Percentiles rank a stretch among this genome's conserved stretches.
These are phyloP conservation scores for Hypomecis atomaria DNA, from an alignment of 2,888 invertebrate species.

Conservation along the genomic window DNA sequence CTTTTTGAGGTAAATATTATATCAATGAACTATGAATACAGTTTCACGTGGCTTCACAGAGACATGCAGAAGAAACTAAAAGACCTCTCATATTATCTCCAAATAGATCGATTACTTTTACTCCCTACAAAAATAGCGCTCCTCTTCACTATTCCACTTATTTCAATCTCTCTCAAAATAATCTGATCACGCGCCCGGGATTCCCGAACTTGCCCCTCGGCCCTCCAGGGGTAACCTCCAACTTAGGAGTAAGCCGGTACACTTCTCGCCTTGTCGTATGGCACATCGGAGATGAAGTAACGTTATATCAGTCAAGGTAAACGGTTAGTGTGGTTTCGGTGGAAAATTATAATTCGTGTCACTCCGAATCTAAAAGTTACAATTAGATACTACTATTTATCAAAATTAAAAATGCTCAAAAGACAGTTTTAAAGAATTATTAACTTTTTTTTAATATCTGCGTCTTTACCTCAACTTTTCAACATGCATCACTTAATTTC, in stretches of 20 bases:
- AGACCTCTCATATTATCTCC: conserved; percentile 1
- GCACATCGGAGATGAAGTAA: not conserved
- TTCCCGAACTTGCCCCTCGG: conserved; percentile 28
- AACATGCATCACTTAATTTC: too few species aligned
- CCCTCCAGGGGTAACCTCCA: conserved; percentile 2
- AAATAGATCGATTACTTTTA: conserved; percentile 16
- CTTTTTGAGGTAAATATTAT: too few species aligned
- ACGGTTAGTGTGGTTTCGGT: too few species aligned
- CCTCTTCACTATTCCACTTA: conserved; percentile 32
- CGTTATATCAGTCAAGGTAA: not conserved
- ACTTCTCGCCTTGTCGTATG: not conserved
- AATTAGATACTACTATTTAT: too few species aligned
- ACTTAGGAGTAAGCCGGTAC: conserved; percentile 6
- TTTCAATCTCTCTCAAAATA: conserved; percentile 34
- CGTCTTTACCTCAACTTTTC: too few species aligned
- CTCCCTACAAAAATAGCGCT: conserved; percentile 10
- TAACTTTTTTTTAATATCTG: too few species aligned
- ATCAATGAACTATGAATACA: too few species aligned
- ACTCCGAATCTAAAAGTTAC: too few species aligned
- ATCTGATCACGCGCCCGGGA: conserved; percentile 35
- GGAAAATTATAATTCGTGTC: too few species aligned
- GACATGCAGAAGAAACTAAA: not conserved
- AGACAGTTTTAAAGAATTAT: too few species aligned
- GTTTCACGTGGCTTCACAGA: too few species aligned
- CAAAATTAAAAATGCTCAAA: too few species aligned